Conservation (phyloP, 1,140 invertebrate species). For the Atta texana region DNA sequence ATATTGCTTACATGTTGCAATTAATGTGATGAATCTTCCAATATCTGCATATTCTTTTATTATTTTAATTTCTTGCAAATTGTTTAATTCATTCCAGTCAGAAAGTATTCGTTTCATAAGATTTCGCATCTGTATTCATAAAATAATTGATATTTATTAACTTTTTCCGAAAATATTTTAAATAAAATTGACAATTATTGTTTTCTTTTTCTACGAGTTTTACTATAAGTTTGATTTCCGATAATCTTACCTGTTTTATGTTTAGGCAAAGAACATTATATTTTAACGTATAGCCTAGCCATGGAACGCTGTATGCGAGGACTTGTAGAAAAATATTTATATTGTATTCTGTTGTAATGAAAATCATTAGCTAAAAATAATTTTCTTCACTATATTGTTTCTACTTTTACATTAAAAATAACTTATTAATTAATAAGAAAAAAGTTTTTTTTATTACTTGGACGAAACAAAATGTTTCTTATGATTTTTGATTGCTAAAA, state of each 20-base stretch:
- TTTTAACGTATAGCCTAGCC: constrained; percentile 19
- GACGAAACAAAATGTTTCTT: too few species aligned
- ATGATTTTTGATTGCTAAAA: too few species aligned
- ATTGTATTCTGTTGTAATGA: constrained; percentile 23
- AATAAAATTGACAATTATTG: neutral
- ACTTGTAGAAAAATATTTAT: constrained; percentile 19
- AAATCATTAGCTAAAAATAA: constrained; percentile 34
- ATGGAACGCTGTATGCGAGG: neutral
- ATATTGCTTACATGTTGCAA: constrained; percentile 20
- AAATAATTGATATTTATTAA: neutral
- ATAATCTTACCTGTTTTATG: neutral
- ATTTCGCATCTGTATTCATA: neutral
- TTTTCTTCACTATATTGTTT: too few species aligned
- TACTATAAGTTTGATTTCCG: neutral
- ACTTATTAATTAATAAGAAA: too few species aligned
- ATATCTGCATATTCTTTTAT: constrained; percentile 33
- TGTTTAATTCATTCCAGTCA: constrained; percentile 42
- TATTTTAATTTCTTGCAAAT: constrained; percentile 35
- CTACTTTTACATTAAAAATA: too few species aligned
- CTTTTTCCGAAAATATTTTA: neutral
- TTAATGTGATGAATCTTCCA: constrained; percentile 25
- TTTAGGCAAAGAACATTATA: constrained; percentile 22
- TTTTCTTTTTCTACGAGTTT: neutral
- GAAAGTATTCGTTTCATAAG: constrained; percentile 1
- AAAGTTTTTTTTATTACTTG: too few species aligned